A percentile compares a stretch with the other conserved stretches of the same genome.
These are phyloP conservation scores for Pyrocephalus nanus DNA, from an alignment of 2,797 vertebrate species.

Conservation along the genomic window DNA sequence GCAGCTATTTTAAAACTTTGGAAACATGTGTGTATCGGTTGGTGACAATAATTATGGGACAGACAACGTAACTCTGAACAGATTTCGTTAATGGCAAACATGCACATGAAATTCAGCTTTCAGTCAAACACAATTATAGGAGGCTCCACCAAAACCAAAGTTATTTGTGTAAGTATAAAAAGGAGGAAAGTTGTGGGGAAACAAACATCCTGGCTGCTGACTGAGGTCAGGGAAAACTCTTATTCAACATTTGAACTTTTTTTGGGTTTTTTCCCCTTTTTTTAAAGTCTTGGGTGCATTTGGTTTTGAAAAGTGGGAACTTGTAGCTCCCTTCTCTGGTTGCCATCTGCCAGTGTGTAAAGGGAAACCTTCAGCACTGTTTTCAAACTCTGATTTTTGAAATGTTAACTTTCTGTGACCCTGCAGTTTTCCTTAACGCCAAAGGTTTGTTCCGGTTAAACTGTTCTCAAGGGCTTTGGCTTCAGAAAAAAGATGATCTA, in stretches of 20 bases:
- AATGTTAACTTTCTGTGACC: slow-evolving; percentile 30
- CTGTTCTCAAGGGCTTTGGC: neutral
- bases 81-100: slow-evolving; percentile 20
- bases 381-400: slow-evolving; percentile 15
- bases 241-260: neutral
- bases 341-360: neutral
- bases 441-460: neutral
- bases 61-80: slow-evolving; percentile 19
- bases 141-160: slow-evolving; percentile 45
- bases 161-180: neutral
- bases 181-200: neutral
- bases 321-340: neutral
- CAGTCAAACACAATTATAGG: slow-evolving; percentile 16
- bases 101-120: neutral
- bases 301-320: neutral
- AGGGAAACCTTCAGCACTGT: slow-evolving; percentile 12
- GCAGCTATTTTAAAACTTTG: neutral
- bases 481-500: slow-evolving; percentile 11
- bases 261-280: neutral
- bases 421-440: neutral
- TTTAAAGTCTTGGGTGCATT: neutral
- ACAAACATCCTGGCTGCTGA: neutral
- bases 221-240: neutral
- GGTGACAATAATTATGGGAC: neutral
- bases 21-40: neutral